Percentiles rank a stretch among this genome's conserved stretches.
Evolutionary conservation across 2,888 invertebrate genomes (phyloP).

Genomic region (Heliothis peltigera): DNA sequence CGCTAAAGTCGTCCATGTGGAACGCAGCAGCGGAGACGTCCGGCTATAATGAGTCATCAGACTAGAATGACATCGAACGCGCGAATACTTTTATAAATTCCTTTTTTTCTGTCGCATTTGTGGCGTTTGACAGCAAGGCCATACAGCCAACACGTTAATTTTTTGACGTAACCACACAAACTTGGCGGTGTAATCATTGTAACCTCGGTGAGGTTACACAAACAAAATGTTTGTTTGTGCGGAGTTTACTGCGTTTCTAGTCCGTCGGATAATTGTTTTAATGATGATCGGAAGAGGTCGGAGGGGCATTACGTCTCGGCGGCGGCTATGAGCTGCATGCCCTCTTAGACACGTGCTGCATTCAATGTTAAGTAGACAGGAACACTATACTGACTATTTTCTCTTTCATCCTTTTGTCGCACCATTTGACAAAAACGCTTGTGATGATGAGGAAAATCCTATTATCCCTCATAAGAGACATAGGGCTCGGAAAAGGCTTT

Average conservation of each 20-base stretch:
- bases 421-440: too few relatives aligned
- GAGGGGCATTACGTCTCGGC: conserved; percentile 62
- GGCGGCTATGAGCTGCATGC: conserved; percentile 22
- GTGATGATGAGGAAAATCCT: too few relatives aligned
- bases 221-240: conserved; percentile 65
- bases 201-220: conserved; percentile 70
- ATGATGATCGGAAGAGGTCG: conserved; percentile 66
- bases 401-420: conserved; percentile 22
- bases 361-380: conserved; percentile 18
- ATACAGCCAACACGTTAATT: conserved; percentile 63
- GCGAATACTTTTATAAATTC: conserved; percentile 66
- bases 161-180: conserved; percentile 71
- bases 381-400: conserved; percentile 25
- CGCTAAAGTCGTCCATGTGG: conserved; percentile 66
- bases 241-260: conserved; percentile 66
- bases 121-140: conserved; percentile 71
- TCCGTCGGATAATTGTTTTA: conserved; percentile 72
- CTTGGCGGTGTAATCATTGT: conserved; percentile 70
- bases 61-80: conserved; percentile 72
- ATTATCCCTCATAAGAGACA: too few relatives aligned
- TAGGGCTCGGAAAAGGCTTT: too few relatives aligned
- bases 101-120: conserved; percentile 64
- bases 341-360: conserved; percentile 43
- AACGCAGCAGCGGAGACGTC: conserved; percentile 67
- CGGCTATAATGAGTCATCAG: conserved; percentile 75